Conservation (phyloP, 2,797 vertebrate species). For the Sorex maritimensis region DNA sequence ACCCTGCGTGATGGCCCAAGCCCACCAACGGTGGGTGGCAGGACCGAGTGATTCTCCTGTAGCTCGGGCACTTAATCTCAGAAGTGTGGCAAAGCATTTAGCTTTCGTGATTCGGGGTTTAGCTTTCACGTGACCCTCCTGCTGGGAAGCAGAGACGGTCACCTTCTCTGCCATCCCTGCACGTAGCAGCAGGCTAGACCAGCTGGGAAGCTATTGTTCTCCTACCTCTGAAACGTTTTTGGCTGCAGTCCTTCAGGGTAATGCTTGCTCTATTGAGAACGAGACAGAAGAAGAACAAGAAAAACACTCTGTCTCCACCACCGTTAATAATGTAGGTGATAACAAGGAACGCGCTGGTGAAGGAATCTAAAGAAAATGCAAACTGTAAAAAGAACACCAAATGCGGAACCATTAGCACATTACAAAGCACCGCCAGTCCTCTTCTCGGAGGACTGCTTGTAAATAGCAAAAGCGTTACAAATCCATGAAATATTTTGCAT, state of each 20-base stretch:
- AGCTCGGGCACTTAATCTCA: constrained; percentile 54
- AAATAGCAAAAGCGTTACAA: constrained; percentile 79
- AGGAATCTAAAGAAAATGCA: constrained; percentile 83
- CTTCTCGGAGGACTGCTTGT: constrained; percentile 80
- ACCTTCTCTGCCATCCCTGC: constrained; percentile 24
- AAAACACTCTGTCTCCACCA: constrained; percentile 65
- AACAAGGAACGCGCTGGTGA: constrained; percentile 45
- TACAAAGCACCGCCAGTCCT: constrained; percentile 88
- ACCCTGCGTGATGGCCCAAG: constrained; percentile 60
- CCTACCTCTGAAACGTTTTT: constrained; percentile 51
- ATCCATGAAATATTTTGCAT: constrained; percentile 65
- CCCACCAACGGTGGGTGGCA: constrained; percentile 44
- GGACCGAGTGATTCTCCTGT: background rate
- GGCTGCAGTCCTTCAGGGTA: constrained; percentile 49
- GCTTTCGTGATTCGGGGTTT: constrained; percentile 50
- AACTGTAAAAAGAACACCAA: constrained; percentile 83
- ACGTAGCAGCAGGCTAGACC: background rate
- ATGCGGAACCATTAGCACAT: constrained; percentile 79
- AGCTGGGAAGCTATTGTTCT: constrained; percentile 44
- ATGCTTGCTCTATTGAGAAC: constrained; percentile 58
- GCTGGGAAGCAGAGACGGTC: constrained; percentile 1
- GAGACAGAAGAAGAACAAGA: constrained; percentile 58
- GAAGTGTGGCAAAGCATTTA: constrained; percentile 23
- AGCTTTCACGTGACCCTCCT: constrained; percentile 27
- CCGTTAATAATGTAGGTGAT: constrained; percentile 56